Percentiles rank a stretch among this genome's conserved stretches.
phyloP scores from a whole-genome alignment of 1,140 invertebrate species.

The Pachyrhynchus sulphureomaculatus region DNA sequence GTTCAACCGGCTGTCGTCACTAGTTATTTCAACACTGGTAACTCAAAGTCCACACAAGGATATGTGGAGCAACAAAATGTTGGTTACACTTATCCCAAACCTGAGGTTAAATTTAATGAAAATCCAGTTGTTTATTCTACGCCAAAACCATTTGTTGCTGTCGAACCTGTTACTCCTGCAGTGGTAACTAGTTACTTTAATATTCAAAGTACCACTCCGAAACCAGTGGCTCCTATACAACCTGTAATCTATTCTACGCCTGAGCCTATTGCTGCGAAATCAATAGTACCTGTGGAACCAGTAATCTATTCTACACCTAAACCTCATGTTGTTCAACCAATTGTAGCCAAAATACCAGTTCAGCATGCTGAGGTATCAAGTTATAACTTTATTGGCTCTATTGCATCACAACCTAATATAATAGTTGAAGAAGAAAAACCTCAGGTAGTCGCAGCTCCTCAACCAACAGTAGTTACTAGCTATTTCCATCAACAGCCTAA shows the following conservation, averaged over 20 bases:
- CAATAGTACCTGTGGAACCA: neutral
- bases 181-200: conserved; percentile 26
- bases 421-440: conserved; percentile 48
- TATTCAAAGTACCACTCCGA: conserved; percentile 11
- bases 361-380: neutral
- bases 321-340: neutral
- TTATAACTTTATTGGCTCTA: too few species aligned
- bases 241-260: neutral
- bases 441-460: conserved; percentile 31
- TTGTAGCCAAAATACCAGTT: neutral
- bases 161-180: conserved; percentile 8
- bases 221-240: neutral
- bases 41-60: neutral
- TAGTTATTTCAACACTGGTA: conserved; percentile 5
- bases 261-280: neutral
- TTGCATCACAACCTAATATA: conserved; percentile 47
- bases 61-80: neutral
- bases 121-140: conserved; percentile 14
- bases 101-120: conserved; percentile 13
- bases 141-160: conserved; percentile 5
- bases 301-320: neutral
- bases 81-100: conserved; percentile 24
- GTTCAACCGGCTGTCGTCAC: conserved; percentile 6
- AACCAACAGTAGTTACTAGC: conserved; percentile 27
- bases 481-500: neutral